Conservation (phyloP, 2,888 invertebrate species). For the Cephus pulcher region DNA sequence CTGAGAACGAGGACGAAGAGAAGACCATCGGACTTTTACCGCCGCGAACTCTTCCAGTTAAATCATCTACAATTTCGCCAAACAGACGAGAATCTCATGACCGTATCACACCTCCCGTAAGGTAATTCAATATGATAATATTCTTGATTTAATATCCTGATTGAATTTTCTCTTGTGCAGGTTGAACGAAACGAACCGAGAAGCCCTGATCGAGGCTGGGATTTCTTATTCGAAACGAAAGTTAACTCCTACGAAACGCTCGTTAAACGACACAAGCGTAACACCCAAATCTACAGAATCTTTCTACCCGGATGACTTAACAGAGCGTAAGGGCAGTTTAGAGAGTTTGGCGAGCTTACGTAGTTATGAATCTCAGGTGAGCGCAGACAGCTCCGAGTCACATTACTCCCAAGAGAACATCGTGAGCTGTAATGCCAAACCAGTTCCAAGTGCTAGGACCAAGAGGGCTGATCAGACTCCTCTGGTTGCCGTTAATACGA, state of each 20-base stretch:
- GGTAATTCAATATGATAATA: conserved; percentile 6
- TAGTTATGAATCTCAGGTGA: conserved; percentile 66
- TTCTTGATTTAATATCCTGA: neutral
- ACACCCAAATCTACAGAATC: conserved; percentile 52
- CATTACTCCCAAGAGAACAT: conserved; percentile 51
- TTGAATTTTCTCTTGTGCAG: conserved; percentile 39
- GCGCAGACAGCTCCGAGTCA: conserved; percentile 65
- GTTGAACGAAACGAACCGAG: conserved; percentile 56
- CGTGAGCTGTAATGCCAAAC: conserved; percentile 48
- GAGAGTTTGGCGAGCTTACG: conserved; percentile 69
- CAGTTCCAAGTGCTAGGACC: conserved; percentile 58
- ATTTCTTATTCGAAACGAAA: conserved; percentile 60
- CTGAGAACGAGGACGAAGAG: conserved; percentile 10
- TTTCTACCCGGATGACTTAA: conserved; percentile 49
- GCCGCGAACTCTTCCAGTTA: neutral
- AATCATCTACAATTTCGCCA: conserved; percentile 8
- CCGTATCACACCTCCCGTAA: conserved; percentile 14
- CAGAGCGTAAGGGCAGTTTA: conserved; percentile 69
- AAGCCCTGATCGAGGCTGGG: conserved; percentile 53
- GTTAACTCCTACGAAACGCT: conserved; percentile 57
- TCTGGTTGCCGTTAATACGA: conserved; percentile 39
- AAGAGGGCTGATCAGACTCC: conserved; percentile 57
- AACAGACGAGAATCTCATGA: conserved; percentile 41
- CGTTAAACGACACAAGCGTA: conserved; percentile 59
- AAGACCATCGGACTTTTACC: neutral